phyloP scores from a whole-genome alignment of 2,797 vertebrate genomes.

The Phaenicophaeus curvirostris region DNA sequence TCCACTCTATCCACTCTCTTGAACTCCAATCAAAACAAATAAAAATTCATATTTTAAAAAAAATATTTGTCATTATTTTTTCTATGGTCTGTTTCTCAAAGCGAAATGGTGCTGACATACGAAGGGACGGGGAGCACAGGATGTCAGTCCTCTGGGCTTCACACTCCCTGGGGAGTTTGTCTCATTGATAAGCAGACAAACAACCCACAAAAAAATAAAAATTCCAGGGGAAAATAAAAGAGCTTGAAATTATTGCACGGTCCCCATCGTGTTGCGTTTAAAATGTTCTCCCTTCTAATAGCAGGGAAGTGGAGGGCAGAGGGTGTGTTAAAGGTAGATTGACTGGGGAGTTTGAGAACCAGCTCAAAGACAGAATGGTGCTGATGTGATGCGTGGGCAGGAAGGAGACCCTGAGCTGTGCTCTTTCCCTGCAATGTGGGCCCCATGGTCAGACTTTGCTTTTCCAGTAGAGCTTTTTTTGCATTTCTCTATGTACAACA shows the following conservation, averaged over 20 bases:
- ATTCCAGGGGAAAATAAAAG: neutral
- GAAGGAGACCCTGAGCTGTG: neutral
- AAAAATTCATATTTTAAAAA: slow-evolving; percentile 67
- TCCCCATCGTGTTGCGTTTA: fast-evolving
- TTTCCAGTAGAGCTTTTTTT: neutral
- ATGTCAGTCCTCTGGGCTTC: neutral
- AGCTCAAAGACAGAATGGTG: fast-evolving
- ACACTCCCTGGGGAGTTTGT: neutral
- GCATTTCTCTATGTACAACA: neutral
- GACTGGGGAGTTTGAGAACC: neutral
- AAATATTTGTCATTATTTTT: neutral
- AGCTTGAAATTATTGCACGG: neutral
- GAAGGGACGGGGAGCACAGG: neutral
- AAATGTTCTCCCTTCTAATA: neutral
- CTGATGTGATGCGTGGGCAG: neutral
- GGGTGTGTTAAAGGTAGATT: neutral
- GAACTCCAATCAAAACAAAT: slow-evolving; percentile 36
- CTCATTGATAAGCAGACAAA: neutral
- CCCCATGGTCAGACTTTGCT: neutral
- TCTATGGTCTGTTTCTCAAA: neutral
- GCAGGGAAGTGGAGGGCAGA: neutral
- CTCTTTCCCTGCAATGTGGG: neutral
- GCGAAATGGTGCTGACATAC: neutral
- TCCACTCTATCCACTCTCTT: slow-evolving; percentile 49
- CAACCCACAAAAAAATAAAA: neutral